Conservation (phyloP, 2,113 vertebrate genomes). For the Fukomys damarensis region DNA sequence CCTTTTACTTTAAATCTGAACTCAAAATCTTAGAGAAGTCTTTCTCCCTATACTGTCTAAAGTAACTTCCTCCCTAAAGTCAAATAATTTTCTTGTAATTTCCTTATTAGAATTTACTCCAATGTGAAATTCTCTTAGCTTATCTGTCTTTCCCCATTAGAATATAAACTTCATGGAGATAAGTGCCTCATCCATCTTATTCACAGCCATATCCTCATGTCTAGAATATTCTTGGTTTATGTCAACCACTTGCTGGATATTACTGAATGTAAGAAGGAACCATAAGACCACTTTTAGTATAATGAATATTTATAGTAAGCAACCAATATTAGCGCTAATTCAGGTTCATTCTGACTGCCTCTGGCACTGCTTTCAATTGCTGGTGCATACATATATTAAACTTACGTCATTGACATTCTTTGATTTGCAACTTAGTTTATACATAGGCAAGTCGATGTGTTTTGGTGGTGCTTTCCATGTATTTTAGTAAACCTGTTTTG, state of each 20-base stretch:
- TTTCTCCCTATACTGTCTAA: not conserved
- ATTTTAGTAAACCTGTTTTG: not conserved
- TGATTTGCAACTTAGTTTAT: conserved; percentile 19
- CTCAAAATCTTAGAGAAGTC: not conserved
- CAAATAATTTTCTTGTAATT: not conserved
- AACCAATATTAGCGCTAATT: not conserved
- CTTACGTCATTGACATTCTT: not conserved
- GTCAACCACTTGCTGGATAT: not conserved
- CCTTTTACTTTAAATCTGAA: not conserved
- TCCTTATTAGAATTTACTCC: not conserved
- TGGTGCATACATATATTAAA: not conserved
- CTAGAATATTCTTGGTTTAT: not conserved
- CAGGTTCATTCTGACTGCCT: not conserved
- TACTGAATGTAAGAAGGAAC: not conserved
- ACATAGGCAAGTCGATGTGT: not conserved
- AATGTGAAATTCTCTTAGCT: not conserved
- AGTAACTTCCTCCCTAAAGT: not conserved
- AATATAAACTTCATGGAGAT: not conserved
- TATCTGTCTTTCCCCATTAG: not conserved
- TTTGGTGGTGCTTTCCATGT: not conserved
- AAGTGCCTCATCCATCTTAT: not conserved
- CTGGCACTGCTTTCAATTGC: not conserved
- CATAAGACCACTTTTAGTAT: not conserved
- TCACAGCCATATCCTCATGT: not conserved
- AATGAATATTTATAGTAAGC: conserved; percentile 1